phyloP scores from a whole-genome alignment of 2,113 vertebrate species.

The Brevimyrus niger region DNA sequence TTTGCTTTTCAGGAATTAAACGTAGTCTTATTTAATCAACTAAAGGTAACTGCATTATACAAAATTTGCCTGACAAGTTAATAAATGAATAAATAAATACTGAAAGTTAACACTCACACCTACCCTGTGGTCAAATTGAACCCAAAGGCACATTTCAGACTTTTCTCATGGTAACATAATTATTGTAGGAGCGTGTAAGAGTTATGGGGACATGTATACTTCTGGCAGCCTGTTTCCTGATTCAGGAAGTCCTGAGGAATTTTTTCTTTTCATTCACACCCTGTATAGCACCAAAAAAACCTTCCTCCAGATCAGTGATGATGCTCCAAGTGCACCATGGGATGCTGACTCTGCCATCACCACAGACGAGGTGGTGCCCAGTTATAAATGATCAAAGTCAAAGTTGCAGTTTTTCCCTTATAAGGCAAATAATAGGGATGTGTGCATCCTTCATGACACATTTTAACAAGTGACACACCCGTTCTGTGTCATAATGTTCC shows the following conservation, averaged over 20 bases:
- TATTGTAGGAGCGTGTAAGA: neutral
- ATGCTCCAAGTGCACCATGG: neutral
- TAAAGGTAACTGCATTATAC: neutral
- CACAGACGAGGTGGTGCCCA: neutral
- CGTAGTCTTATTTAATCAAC: neutral
- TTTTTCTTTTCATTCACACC: neutral
- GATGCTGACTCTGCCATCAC: too few species aligned
- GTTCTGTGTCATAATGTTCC: neutral
- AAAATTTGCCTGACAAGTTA: neutral
- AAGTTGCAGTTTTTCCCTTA: neutral
- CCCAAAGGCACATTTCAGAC: too few species aligned
- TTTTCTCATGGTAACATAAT: too few species aligned
- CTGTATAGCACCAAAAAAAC: neutral
- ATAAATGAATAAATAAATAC: neutral
- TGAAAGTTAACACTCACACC: too few species aligned
- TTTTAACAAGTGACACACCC: neutral
- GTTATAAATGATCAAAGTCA: neutral
- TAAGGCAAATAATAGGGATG: neutral
- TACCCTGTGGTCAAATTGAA: too few species aligned
- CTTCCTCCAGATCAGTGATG: neutral
- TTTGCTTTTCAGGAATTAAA: neutral
- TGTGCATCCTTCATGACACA: neutral
- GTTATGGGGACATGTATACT: neutral
- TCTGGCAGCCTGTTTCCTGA: neutral
- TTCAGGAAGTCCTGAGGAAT: slow-evolving; percentile 6